These are phyloP conservation scores for Morone saxatilis DNA, from an alignment of 2,113 vertebrate genomes.

Conservation along the genomic window DNA sequence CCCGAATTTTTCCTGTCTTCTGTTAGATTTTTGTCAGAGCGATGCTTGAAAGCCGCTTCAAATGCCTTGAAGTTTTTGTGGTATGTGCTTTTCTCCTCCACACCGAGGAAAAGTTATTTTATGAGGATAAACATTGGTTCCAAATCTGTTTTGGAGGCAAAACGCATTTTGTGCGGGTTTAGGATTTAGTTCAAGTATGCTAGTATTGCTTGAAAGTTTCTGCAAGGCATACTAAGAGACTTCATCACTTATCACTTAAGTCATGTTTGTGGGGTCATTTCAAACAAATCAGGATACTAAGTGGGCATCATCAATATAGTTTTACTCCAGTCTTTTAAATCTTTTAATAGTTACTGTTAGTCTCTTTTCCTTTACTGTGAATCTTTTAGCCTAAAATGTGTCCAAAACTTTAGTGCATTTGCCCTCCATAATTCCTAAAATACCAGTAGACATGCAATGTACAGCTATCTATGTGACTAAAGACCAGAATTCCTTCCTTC, in stretches of 20 bases:
- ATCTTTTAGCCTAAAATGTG: not conserved
- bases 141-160: constrained; percentile 63
- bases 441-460: constrained; percentile 3
- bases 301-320: not conserved
- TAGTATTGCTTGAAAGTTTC: constrained; percentile 27
- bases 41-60: constrained; percentile 43
- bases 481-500: constrained; percentile 26
- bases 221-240: constrained; percentile 13
- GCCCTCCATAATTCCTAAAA: not conserved
- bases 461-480: not conserved
- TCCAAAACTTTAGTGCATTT: not conserved
- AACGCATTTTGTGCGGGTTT: constrained; percentile 40
- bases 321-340: not conserved
- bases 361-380: not conserved
- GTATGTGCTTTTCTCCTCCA: constrained; percentile 33
- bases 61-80: constrained; percentile 52
- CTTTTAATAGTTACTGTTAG: not conserved
- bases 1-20: not conserved
- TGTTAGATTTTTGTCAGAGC: constrained; percentile 9
- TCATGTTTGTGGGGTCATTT: constrained; percentile 5
- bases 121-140: constrained; percentile 57
- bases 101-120: constrained; percentile 44
- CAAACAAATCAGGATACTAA: not conserved
- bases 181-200: constrained; percentile 51
- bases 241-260: not conserved